A percentile compares a stretch with the other conserved stretches of the same genome.
phyloP scores from a whole-genome alignment of 2,113 vertebrate species.

The Haplotaxodon microlepis region DNA sequence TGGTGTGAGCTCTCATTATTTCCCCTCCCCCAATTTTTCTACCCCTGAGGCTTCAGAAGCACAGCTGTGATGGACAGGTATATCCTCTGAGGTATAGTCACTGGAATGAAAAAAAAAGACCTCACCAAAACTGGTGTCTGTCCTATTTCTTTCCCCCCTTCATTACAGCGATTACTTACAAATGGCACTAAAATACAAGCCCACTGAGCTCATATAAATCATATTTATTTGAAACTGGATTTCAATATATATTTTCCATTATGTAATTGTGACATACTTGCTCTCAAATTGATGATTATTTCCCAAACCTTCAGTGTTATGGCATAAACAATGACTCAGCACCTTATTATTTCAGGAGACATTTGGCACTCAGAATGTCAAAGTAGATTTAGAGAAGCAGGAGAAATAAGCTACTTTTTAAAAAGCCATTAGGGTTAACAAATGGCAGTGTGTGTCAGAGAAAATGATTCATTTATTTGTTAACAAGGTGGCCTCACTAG shows the following conservation, averaged over 20 bases:
- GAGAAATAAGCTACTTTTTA: constrained; percentile 19
- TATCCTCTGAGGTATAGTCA: constrained; percentile 30
- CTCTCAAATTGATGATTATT: neutral
- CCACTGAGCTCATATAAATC: constrained; percentile 12
- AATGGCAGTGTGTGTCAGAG: neutral
- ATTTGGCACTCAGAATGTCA: neutral
- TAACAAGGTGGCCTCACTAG: neutral
- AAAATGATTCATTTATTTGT: neutral
- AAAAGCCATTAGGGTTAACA: constrained; percentile 1
- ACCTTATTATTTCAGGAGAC: neutral
- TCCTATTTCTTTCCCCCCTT: neutral
- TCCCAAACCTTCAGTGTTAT: neutral
- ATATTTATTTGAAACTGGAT: neutral
- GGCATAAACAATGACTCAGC: neutral
- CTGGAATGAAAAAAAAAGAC: constrained; percentile 44
- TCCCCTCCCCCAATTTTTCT: constrained; percentile 17
- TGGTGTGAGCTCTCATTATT: constrained; percentile 51
- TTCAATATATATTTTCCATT: neutral
- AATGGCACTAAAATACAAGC: neutral
- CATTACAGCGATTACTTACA: neutral
- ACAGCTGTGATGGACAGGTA: constrained; percentile 55
- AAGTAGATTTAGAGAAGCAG: neutral
- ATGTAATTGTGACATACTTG: neutral
- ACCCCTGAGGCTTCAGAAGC: constrained; percentile 37
- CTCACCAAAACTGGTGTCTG: neutral